Conservation (phyloP, 1,140 invertebrate genomes). For the Camponotus pennsylvanicus region DNA sequence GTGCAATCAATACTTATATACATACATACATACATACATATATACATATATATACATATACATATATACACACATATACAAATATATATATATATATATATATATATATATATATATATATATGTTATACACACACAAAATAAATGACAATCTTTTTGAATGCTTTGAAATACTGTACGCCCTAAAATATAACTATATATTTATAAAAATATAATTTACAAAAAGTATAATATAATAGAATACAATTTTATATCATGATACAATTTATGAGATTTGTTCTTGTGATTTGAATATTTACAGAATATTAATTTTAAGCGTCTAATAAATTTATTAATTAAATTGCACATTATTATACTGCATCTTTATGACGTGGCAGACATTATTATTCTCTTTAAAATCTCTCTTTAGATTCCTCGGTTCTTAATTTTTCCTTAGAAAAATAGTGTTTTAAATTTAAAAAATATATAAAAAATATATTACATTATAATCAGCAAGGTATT, state of each 20-base stretch:
- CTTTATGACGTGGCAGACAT: too few species aligned
- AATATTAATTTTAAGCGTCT: background rate
- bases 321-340: background rate
- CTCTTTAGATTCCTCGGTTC: background rate
- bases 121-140: background rate
- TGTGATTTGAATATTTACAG: background rate
- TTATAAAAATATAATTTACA: too few species aligned
- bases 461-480: background rate
- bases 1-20: conserved; percentile 1
- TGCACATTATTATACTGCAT: background rate
- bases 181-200: background rate
- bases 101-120: too few species aligned
- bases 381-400: background rate
- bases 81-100: too few species aligned
- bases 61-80: too few species aligned
- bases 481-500: background rate
- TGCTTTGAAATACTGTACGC: background rate
- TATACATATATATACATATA: too few species aligned
- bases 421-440: background rate
- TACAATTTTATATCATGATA: background rate
- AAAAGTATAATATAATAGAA: background rate
- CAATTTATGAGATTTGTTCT: background rate
- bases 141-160: conserved; percentile 25
- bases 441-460: background rate
- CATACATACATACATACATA: too few species aligned